Evolutionary conservation across 1,140 invertebrate genomes (phyloP), one percentile per base, ranked within the genome.

Genomic region (Bombus confusus): DNA sequence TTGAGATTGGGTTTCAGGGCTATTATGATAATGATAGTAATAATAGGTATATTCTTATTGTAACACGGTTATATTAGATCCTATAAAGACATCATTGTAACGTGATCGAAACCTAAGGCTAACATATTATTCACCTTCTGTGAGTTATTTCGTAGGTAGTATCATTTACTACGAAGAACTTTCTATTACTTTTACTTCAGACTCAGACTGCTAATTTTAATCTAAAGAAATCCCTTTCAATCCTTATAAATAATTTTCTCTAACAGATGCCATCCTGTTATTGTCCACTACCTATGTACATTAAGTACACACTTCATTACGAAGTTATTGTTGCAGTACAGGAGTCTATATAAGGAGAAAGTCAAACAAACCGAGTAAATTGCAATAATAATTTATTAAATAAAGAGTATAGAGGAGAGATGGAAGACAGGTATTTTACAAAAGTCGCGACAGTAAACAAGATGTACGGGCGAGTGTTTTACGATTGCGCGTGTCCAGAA

Each of bases 401-500:
- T 94, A 94, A 69, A 90, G 68, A 68, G 71, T 90, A 93, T 81
- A 93, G 89, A 90, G 85, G 91, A 82, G 90, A 91, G 81, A 0
- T 89, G 90, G 90, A 91, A 92, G 74, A 83, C 74, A 91, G 86
- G 66, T 94, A 94, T 93, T 92, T 93, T 95, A 95, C 94, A 95
- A 93, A 93, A 93, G 90, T 88, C n/a, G 69, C 91, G 80, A 85
- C 31, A 59, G 43, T 22, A 43, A 62, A 71, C 39, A 43, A 62
- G 75, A 80, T 39, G 78, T 0, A 4, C 31, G 39, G 34, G 25
- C 6, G n/a, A 52, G 79, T 18, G 77, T 71, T 81, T 91, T 90
- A 93, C 39, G 93, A 90, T 95, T 96, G 96, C 69, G 95, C 95
- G 93, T 98, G 97, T 69, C 96, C 97, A 90, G 96, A 96, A 93